Conservation (phyloP, 2,797 vertebrate species). For the Otus scops region DNA sequence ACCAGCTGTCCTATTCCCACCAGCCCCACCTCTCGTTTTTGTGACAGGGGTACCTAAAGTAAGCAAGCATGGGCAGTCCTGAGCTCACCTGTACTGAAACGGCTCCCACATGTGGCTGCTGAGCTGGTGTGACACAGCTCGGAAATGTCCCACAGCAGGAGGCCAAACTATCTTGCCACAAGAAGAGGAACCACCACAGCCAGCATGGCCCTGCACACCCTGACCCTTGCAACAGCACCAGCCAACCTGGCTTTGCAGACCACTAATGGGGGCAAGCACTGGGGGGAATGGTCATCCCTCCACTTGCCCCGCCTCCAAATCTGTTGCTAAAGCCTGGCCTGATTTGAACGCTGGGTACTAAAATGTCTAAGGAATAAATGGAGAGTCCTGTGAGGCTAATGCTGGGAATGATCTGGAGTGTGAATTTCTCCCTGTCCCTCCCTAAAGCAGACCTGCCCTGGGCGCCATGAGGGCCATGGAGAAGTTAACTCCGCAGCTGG, state of each 20-base stretch:
- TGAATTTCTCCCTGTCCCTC: background rate
- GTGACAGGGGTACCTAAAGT: background rate
- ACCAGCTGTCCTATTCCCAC: background rate
- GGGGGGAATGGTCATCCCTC: background rate
- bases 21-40: background rate
- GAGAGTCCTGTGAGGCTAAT: background rate
- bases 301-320: background rate
- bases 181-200: background rate
- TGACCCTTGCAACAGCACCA: background rate
- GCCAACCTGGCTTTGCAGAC: background rate
- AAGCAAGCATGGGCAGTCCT: background rate
- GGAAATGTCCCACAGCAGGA: background rate
- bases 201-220: background rate
- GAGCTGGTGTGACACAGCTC: background rate
- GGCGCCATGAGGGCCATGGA: background rate
- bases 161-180: background rate
- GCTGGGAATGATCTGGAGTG: background rate
- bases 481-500: slow-evolving; percentile 29
- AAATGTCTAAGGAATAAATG: background rate
- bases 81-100: background rate
- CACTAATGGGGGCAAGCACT: background rate
- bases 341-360: background rate
- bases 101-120: background rate
- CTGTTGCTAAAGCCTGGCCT: background rate
- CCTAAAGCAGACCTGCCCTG: background rate